These are phyloP conservation scores for Scylla paramamosain DNA, from an alignment of 1,140 invertebrate genomes.

Conservation along the genomic window DNA sequence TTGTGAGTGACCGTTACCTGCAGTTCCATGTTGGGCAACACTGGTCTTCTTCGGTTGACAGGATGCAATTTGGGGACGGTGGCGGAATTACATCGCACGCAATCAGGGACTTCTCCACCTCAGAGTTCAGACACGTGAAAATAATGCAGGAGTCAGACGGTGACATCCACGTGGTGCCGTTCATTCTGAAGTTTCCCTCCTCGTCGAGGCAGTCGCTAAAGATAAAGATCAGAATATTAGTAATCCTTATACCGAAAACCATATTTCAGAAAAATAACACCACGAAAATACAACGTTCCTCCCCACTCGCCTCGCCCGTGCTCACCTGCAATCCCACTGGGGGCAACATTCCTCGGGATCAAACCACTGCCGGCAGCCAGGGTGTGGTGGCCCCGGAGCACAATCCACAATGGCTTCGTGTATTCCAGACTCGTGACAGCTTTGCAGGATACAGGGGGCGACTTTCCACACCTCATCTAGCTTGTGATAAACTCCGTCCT, in stretches of 20 bases:
- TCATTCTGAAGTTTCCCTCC: background rate
- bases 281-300: too few species aligned
- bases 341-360: too few species aligned
- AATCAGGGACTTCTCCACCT: too few species aligned
- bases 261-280: too few species aligned
- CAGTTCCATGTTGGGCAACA: slow-evolving; percentile 41
- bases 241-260: too few species aligned
- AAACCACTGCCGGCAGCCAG: too few species aligned
- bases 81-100: too few species aligned
- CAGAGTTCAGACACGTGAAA: too few species aligned
- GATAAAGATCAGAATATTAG: background rate
- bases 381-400: background rate
- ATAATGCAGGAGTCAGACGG: too few species aligned
- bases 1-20: background rate
- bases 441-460: background rate
- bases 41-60: background rate
- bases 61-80: background rate
- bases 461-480: background rate
- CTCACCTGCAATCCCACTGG: too few species aligned
- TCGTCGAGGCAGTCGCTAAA: background rate
- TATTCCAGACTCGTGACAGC: background rate
- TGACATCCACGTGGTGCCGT: too few species aligned
- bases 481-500: background rate
- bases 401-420: background rate
- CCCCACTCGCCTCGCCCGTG: too few species aligned